Evolutionary conservation across 2,888 invertebrate species (phyloP).

Genomic region (Drosophila vallismaia): DNA sequence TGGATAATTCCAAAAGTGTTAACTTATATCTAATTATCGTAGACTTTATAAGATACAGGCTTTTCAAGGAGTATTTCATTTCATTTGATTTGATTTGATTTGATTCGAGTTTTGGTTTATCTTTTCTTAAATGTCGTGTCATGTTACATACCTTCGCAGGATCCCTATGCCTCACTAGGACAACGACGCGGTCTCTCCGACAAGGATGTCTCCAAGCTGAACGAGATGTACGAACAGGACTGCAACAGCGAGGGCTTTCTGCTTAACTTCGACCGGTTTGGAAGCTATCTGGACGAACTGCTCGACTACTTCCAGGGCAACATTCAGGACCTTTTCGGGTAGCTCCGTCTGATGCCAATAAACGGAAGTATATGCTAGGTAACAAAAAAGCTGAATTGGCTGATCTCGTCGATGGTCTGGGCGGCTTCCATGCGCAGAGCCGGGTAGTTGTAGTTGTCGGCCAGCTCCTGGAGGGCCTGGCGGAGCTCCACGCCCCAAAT

Average conservation of each 20-base stretch:
- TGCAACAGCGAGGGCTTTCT: conserved; percentile 69
- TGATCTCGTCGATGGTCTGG: conserved; percentile 81
- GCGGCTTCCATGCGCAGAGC: conserved; percentile 80
- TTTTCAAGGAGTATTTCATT: not conserved
- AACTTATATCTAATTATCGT: not conserved
- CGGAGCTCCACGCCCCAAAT: conserved; percentile 80
- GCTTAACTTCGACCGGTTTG: conserved; percentile 68
- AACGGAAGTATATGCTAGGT: conserved; percentile 42
- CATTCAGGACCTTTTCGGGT: conserved; percentile 63
- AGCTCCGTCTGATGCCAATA: conserved; percentile 29
- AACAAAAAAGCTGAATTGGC: conserved; percentile 81
- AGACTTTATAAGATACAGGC: not conserved
- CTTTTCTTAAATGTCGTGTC: not conserved
- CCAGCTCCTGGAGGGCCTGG: conserved; percentile 76
- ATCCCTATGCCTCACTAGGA: conserved; percentile 84
- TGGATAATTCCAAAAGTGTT: not conserved
- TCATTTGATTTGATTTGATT: not conserved
- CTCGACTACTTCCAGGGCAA: conserved; percentile 72
- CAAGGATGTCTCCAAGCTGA: conserved; percentile 85
- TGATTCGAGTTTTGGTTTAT: not conserved
- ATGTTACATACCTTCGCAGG: conserved; percentile 69
- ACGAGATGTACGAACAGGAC: conserved; percentile 85
- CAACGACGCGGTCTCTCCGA: conserved; percentile 85
- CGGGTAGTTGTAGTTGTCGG: conserved; percentile 72
- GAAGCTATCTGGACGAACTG: conserved; percentile 71